Conservation (phyloP, 2,797 vertebrate species). For the Coendou prehensilis region DNA sequence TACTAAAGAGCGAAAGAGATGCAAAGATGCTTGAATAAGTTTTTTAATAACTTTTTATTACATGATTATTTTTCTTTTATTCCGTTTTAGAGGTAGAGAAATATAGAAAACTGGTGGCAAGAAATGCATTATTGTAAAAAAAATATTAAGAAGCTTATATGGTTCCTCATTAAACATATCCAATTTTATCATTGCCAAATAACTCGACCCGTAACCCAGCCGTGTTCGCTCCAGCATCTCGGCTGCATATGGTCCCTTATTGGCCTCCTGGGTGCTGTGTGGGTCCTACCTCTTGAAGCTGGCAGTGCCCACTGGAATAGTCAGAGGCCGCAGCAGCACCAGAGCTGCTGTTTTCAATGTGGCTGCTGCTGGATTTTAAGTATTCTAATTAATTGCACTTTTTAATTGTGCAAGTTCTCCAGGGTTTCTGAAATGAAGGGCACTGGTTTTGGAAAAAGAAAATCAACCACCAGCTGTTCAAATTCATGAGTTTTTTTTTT, state of each 20-base stretch:
- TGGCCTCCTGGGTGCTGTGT: conserved; percentile 16
- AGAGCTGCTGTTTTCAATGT: conserved; percentile 58
- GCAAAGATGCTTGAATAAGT: background rate
- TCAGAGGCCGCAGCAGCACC: background rate
- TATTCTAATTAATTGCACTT: conserved; percentile 74
- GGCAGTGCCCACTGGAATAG: background rate
- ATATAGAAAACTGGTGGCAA: conserved; percentile 54
- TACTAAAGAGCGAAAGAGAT: conserved; percentile 28
- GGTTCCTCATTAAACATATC: conserved; percentile 50
- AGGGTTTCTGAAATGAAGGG: conserved; percentile 62
- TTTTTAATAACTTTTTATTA: conserved; percentile 49
- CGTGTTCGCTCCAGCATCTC: background rate
- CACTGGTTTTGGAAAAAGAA: background rate
- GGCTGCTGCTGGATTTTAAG: conserved; percentile 65
- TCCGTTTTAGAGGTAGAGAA: conserved; percentile 21
- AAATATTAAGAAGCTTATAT: conserved; percentile 5
- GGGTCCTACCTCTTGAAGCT: conserved; percentile 30
- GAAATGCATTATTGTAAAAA: conserved; percentile 21
- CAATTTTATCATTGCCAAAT: background rate
- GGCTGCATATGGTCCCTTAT: background rate
- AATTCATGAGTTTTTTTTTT: background rate
- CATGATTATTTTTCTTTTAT: background rate
- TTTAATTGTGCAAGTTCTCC: conserved; percentile 14
- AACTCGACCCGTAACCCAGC: background rate
- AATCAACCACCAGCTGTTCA: conserved; percentile 2